These are phyloP conservation scores for Sabatieria punctata DNA, from an alignment of 2,888 invertebrate species.

Conservation along the genomic window DNA sequence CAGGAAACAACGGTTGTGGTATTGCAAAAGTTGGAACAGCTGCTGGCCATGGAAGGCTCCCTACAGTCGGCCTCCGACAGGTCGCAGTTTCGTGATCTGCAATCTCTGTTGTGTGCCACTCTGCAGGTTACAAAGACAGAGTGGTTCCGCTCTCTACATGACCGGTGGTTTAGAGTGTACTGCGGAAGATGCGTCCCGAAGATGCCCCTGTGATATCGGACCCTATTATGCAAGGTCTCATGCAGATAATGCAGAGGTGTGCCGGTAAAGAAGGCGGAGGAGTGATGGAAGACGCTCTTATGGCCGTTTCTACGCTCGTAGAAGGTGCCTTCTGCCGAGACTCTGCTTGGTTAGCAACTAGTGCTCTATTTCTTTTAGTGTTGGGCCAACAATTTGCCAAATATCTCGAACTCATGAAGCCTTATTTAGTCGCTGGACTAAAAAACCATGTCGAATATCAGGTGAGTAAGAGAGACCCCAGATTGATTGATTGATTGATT, in stretches of 20 bases:
- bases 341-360: too few species aligned
- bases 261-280: slow-evolving; percentile 21
- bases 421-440: slow-evolving; percentile 70
- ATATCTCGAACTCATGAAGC: slow-evolving; percentile 93
- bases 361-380: slow-evolving; percentile 44
- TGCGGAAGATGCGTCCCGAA: slow-evolving; percentile 76
- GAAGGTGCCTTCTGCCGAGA: too few species aligned
- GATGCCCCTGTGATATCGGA: slow-evolving; percentile 95
- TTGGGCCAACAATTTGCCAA: slow-evolving; percentile 77
- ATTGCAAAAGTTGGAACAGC: slow-evolving; percentile 74
- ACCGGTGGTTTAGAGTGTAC: slow-evolving; percentile 64
- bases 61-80: slow-evolving; percentile 63
- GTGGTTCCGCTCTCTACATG: too few species aligned
- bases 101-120: slow-evolving; percentile 87
- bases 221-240: slow-evolving; percentile 80
- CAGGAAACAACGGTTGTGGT: slow-evolving; percentile 93
- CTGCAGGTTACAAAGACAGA: slow-evolving; percentile 50
- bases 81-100: slow-evolving; percentile 83
- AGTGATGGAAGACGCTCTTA: slow-evolving; percentile 93
- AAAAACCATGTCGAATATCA: slow-evolving; percentile 89
- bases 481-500: too few species aligned
- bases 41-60: slow-evolving; percentile 67
- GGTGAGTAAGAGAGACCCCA: slow-evolving; percentile 36
- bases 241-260: slow-evolving; percentile 66
- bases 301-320: slow-evolving; percentile 86